Evolutionary conservation across 2,888 invertebrate species (phyloP).

Genomic region (Cacoxenus indagator): DNA sequence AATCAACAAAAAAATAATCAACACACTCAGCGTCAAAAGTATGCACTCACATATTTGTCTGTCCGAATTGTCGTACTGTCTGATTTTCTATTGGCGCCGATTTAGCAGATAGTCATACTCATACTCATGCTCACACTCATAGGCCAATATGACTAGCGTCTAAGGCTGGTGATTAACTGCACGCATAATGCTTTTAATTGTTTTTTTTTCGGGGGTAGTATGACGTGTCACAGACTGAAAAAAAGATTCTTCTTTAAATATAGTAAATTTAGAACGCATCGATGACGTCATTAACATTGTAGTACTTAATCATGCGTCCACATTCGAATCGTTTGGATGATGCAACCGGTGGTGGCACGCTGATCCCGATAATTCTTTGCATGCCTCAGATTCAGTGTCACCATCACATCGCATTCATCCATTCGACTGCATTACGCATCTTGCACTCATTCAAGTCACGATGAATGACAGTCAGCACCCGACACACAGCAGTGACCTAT

Average conservation of each 20-base stretch:
- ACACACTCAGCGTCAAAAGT: not conserved
- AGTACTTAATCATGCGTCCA: not conserved
- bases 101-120: not conserved
- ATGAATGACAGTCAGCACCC: not conserved
- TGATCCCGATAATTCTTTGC: not conserved
- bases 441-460: not conserved
- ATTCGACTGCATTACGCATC: conserved; percentile 1
- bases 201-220: not conserved
- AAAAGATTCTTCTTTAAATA: not conserved
- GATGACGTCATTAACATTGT: not conserved
- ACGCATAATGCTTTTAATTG: conserved; percentile 16
- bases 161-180: not conserved
- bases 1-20: too few relatives aligned
- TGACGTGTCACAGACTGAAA: not conserved
- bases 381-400: not conserved
- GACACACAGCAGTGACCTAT: not conserved
- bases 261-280: not conserved
- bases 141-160: not conserved
- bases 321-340: too few relatives aligned
- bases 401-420: not conserved
- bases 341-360: not conserved
- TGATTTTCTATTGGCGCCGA: not conserved
- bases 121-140: not conserved
- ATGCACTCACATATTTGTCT: not conserved
- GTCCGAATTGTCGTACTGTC: not conserved